A percentile compares a stretch with the other conserved stretches of the same genome.
These are phyloP conservation scores for Arizona elegans DNA, from an alignment of 2,113 vertebrate genomes.

Conservation along the genomic window DNA sequence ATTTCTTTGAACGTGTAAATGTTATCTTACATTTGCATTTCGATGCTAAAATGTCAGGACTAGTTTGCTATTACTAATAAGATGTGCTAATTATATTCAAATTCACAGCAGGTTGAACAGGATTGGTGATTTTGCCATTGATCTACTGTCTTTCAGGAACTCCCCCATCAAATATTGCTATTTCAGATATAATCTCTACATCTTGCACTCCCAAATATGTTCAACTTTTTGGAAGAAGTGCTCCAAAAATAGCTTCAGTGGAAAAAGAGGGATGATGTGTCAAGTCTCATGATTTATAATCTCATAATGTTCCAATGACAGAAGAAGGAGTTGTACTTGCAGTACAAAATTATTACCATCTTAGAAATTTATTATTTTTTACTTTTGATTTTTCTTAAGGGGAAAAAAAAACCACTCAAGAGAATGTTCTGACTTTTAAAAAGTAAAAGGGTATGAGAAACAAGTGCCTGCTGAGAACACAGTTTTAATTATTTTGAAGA, in stretches of 20 bases:
- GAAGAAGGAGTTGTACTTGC: not conserved
- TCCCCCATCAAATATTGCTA: accelerated
- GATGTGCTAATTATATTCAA: not conserved
- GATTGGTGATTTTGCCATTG: not conserved
- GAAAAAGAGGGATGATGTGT: not conserved
- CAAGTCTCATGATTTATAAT: not conserved
- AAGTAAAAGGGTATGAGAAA: not conserved
- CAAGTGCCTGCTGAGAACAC: not conserved
- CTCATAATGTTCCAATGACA: not conserved
- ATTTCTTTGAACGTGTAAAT: not conserved
- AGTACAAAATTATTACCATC: not conserved
- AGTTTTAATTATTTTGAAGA: not conserved
- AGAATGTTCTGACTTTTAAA: not conserved
- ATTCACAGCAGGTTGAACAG: not conserved
- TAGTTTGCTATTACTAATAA: not conserved
- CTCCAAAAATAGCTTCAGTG: conserved; percentile 12
- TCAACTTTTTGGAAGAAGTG: not conserved
- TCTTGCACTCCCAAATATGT: not conserved
- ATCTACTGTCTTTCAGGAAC: not conserved
- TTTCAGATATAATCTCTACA: not conserved
- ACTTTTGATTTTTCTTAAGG: not conserved
- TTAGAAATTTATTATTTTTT: not conserved
- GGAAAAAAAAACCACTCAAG: not conserved
- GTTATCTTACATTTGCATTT: not conserved
- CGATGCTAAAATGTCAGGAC: not conserved